Conservation (phyloP, 2,888 invertebrate species). For the Drosophila setosimentum region DNA sequence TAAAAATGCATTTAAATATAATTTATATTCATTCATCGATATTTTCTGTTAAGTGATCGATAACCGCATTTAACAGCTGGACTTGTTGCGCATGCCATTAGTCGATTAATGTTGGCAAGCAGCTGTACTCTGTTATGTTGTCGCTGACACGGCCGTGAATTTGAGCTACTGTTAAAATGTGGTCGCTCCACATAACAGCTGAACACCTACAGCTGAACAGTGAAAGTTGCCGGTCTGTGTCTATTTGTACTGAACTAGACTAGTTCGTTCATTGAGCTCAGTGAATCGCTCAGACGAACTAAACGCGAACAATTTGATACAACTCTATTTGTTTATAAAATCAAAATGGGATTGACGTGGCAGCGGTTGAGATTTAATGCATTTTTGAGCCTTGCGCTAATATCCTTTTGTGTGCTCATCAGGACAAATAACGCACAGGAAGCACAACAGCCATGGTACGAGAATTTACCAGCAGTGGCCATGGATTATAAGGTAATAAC, state of each 20-base stretch:
- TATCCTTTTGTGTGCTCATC: conserved; percentile 50
- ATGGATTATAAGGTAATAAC: conserved; percentile 94
- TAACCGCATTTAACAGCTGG: not conserved
- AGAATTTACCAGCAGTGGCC: conserved; percentile 94
- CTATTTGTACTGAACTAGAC: conserved; percentile 18
- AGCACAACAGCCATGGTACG: conserved; percentile 91
- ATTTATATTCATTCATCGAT: conserved; percentile 13
- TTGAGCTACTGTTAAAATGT: not conserved
- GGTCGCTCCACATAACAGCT: not conserved
- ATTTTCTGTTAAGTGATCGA: conserved; percentile 4
- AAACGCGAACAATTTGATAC: conserved; percentile 5
- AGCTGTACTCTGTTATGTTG: conserved; percentile 1
- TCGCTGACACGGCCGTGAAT: not conserved
- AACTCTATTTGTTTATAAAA: conserved; percentile 61
- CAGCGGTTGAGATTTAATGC: conserved; percentile 69
- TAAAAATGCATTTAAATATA: not conserved
- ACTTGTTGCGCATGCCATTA: conserved; percentile 25
- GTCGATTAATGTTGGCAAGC: not conserved
- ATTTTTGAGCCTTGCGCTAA: conserved; percentile 47
- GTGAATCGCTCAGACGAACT: conserved; percentile 22
- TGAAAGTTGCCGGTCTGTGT: conserved; percentile 4
- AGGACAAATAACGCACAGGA: conserved; percentile 79
- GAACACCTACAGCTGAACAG: conserved; percentile 2
- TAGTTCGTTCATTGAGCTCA: conserved; percentile 18
- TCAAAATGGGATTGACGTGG: conserved; percentile 83